A percentile compares a stretch with the other conserved stretches of the same genome.
Evolutionary conservation across 2,888 invertebrate species (phyloP).

Genomic region (Oeneis ivallda): DNA sequence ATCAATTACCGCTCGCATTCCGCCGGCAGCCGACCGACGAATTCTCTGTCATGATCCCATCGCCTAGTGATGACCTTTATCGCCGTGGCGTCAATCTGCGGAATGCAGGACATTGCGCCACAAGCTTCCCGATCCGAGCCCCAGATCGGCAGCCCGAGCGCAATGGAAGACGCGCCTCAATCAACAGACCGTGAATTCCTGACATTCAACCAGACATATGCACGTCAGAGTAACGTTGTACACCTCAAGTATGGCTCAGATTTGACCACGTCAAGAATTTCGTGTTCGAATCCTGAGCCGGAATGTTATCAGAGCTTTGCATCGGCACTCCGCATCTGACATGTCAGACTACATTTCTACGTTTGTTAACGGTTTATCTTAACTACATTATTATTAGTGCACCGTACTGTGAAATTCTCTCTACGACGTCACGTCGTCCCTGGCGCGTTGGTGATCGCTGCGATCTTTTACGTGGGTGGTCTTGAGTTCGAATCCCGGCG

Average conservation of each 20-base stretch:
- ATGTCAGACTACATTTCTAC: slow-evolving; percentile 64
- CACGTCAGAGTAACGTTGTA: slow-evolving; percentile 48
- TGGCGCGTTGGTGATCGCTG: no score
- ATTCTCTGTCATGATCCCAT: slow-evolving; percentile 78
- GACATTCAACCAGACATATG: slow-evolving; percentile 63
- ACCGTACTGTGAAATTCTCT: slow-evolving; percentile 35
- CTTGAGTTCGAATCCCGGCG: no score
- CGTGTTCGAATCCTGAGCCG: slow-evolving; percentile 71
- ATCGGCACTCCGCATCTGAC: slow-evolving; percentile 68
- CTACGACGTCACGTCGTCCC: slow-evolving; percentile 31
- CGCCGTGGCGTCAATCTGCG: slow-evolving; percentile 55
- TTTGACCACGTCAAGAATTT: slow-evolving; percentile 72
- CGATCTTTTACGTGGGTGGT: no score
- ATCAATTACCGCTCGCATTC: slow-evolving; percentile 79
- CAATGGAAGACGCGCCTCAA: slow-evolving; percentile 70
- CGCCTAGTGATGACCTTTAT: slow-evolving; percentile 67
- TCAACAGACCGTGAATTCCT: slow-evolving; percentile 72
- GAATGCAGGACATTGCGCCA: slow-evolving; percentile 66
- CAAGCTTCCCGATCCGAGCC: slow-evolving; percentile 51
- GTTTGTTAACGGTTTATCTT: slow-evolving; percentile 65
- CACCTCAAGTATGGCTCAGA: slow-evolving; percentile 64
- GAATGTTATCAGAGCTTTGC: slow-evolving; percentile 77
- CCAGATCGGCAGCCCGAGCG: slow-evolving; percentile 63
- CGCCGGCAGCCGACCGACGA: slow-evolving; percentile 70
- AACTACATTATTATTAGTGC: slow-evolving; percentile 35